Evolutionary conservation across 1,140 invertebrate species (phyloP).

Genomic region (Solenopsis fugax): DNA sequence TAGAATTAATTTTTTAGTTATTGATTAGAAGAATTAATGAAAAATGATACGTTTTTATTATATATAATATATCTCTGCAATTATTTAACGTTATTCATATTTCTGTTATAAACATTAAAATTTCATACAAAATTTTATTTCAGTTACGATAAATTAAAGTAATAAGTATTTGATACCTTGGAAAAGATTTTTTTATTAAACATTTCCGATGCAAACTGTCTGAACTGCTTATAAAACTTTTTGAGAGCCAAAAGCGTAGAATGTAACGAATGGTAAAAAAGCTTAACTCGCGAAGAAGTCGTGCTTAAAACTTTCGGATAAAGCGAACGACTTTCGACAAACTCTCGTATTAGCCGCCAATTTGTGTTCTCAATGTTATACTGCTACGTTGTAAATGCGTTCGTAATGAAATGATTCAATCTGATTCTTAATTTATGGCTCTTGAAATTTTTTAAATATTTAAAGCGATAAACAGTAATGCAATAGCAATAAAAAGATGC

Average conservation of each 20-base stretch:
- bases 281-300: background rate
- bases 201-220: background rate
- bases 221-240: constrained; percentile 44
- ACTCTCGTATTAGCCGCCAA: constrained; percentile 10
- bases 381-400: background rate
- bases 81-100: background rate
- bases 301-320: constrained; percentile 52
- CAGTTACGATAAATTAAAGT: background rate
- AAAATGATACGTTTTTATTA: background rate
- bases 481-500: background rate
- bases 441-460: constrained; percentile 3
- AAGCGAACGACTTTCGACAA: constrained; percentile 19
- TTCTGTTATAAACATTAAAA: constrained; percentile 3
- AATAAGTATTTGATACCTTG: background rate
- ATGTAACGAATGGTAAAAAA: constrained; percentile 32
- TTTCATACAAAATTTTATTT: background rate
- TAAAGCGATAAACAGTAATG: background rate
- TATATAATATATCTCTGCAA: background rate
- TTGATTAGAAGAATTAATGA: background rate
- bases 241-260: constrained; percentile 40
- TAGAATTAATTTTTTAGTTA: background rate
- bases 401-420: background rate
- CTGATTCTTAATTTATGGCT: background rate
- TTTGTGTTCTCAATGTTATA: background rate
- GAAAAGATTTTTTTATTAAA: background rate